These are phyloP conservation scores for Saccostrea echinata DNA, from an alignment of 1,140 invertebrate species.

Conservation along the genomic window DNA sequence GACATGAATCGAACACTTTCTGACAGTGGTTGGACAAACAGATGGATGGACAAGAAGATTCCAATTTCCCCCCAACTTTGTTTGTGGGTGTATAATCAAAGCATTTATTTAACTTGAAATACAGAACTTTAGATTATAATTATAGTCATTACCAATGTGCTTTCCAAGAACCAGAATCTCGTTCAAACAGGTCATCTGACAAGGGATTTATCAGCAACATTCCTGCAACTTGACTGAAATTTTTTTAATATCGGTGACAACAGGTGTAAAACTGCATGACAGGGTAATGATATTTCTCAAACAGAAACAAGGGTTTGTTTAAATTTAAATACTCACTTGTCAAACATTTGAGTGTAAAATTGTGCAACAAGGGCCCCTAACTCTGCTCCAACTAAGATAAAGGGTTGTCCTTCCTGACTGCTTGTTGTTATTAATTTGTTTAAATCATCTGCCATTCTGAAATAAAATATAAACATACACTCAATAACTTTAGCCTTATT, in stretches of 20 bases:
- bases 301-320: neutral
- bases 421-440: conserved; percentile 74
- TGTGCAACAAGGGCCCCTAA: conserved; percentile 77
- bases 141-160: conserved; percentile 74
- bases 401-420: conserved; percentile 77
- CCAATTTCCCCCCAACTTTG: no score
- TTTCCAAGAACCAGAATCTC: conserved; percentile 72
- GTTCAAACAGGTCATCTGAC: conserved; percentile 75
- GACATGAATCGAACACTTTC: no score
- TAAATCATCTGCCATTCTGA: conserved; percentile 80
- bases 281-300: neutral
- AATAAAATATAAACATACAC: conserved; percentile 33
- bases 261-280: neutral
- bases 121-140: neutral
- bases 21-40: no score
- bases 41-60: no score
- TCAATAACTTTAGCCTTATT: no score
- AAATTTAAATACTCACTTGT: conserved; percentile 69
- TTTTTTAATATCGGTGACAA: conserved; percentile 24
- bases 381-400: conserved; percentile 79
- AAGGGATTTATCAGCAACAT: conserved; percentile 77
- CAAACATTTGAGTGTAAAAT: conserved; percentile 79
- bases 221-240: conserved; percentile 74
- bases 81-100: no score
- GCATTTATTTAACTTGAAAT: no score